phyloP scores from a whole-genome alignment of 2,113 vertebrate genomes.

The Dasyurus viverrinus region DNA sequence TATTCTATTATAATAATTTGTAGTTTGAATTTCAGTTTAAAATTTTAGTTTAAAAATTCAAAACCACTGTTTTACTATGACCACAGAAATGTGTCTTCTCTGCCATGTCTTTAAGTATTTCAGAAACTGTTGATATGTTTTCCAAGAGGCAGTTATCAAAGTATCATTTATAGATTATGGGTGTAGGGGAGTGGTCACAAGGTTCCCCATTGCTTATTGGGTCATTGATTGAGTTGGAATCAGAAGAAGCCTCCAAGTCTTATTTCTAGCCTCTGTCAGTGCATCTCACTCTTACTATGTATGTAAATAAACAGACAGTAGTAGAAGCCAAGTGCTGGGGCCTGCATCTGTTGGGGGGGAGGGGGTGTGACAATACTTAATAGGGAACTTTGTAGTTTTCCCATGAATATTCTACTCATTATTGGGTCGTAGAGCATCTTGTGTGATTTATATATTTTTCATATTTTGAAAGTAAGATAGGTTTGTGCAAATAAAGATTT shows the following conservation, averaged over 20 bases:
- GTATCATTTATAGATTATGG: not conserved
- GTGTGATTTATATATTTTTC: not conserved
- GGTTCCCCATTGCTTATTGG: not conserved
- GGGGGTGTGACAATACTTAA: not conserved
- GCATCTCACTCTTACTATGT: not conserved
- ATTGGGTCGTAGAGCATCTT: not conserved
- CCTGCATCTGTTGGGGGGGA: not conserved
- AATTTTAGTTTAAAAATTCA: too few relatives aligned
- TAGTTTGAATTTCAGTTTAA: not conserved
- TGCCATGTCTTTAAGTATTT: not conserved
- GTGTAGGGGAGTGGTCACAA: not conserved
- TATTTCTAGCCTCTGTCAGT: not conserved
- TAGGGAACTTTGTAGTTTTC: not conserved
- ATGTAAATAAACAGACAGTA: not conserved
- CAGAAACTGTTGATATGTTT: not conserved
- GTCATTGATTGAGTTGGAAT: not conserved
- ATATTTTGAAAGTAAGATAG: conserved; percentile 8
- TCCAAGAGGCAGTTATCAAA: not conserved
- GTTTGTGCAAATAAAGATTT: conserved; percentile 7
- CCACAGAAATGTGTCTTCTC: not conserved
- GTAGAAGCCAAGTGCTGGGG: not conserved
- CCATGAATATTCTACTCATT: not conserved
- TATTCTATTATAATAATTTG: not conserved
- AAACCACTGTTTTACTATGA: not conserved
- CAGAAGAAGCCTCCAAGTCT: not conserved